Evolutionary conservation across 1,140 invertebrate species (phyloP).

Genomic region (Hyposmocoma kahamanoa): DNA sequence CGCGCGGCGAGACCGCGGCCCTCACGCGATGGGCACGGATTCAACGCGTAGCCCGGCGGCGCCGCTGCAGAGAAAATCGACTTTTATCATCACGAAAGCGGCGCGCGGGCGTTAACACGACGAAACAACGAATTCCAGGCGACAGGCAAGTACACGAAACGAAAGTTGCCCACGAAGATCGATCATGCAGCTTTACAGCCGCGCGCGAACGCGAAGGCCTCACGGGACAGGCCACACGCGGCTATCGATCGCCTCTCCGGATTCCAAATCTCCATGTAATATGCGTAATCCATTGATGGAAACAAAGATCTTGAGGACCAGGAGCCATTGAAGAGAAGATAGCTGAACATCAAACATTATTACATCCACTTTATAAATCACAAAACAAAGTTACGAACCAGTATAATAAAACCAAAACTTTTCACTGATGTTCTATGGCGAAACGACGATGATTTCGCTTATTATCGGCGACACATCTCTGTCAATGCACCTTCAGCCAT

Average conservation of each 20-base stretch:
- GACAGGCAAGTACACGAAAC: conserved; percentile 31
- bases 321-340: conserved; percentile 4
- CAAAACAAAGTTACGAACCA: conserved; percentile 72
- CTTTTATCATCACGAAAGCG: conserved; percentile 55
- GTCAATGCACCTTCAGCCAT: too few species aligned
- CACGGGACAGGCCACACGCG: conserved; percentile 45
- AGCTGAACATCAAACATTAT: conserved; percentile 64
- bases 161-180: conserved; percentile 60
- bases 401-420: too few species aligned
- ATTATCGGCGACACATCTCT: too few species aligned
- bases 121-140: conserved; percentile 32
- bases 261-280: too few species aligned
- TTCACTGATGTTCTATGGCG: too few species aligned
- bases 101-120: conserved; percentile 44
- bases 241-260: conserved; percentile 28
- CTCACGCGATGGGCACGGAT: conserved; percentile 36
- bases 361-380: conserved; percentile 67
- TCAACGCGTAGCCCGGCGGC: conserved; percentile 47
- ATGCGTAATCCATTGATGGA: too few species aligned
- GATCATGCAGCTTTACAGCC: conserved; percentile 59
- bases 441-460: too few species aligned
- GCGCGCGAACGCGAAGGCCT: conserved; percentile 50
- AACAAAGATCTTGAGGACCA: background rate
- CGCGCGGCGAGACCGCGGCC: conserved; percentile 64
- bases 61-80: conserved; percentile 64